Evolutionary conservation across 2,888 invertebrate genomes (phyloP), one percentile per base, ranked within the genome.

Genomic region (Adela reaumurella): DNA sequence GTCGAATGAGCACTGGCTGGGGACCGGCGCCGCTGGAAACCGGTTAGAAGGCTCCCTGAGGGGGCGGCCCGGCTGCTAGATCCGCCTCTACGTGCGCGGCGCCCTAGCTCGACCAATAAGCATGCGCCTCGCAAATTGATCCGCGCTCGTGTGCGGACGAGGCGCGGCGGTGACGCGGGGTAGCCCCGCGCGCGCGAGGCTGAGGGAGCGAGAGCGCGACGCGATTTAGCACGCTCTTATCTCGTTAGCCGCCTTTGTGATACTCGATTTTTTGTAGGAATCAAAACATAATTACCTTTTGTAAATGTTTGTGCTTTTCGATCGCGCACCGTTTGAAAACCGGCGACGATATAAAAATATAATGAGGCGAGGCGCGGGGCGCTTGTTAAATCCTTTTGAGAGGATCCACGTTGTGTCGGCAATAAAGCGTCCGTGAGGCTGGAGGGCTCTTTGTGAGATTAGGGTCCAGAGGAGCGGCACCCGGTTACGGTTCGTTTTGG

Each of bases 251-350:
- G 72, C 77, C 76, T 78, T 78, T 77, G 77, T 78, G 77, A 76
- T 74, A 67, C 74, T 74, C 69, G 67, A 70, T 74, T 74, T 74
- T 65, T 74, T 70, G 69, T 74, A 73, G 68, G 71, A 77, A 78
- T 78, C 77, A 77, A 78, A 78, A 77, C 77, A 77, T 78, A 78
- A 78, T 78, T 77, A 77, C 77, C 77, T 76, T 78, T 78, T 78
- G 77, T 78, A 76, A 72, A 72, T 74, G 71, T 73, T 73, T 68
- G 72, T 73, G 74, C 70, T 74, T 74, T 77, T 72, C 73, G 77
- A 74, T 77, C 76, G 76, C 65, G 69, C 74, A 73, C 72, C 77
- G 74, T 74, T 74, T 68, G 74, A 64, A 62, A 58, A 62, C 62
- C 66, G 67, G 64, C 64, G 62, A 64, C 67, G 46, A 29, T 74